Evolutionary conservation across 37 sponge, comb jelly and placozoan species (phyloP), one percentile per base, ranked within the genome.

Genomic region (Theonella swinhoei): DNA sequence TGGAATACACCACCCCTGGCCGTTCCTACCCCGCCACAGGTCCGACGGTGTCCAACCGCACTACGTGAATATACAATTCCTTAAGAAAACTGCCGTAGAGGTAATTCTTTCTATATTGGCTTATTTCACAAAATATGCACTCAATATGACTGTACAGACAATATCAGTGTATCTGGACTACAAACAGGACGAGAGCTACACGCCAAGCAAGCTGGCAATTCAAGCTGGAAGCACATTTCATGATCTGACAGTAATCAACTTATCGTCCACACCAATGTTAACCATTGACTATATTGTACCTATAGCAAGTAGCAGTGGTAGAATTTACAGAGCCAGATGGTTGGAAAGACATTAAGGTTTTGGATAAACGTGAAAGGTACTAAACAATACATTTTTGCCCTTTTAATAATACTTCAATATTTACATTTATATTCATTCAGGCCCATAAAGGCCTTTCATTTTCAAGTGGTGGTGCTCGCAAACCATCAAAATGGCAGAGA

Each of bases 401-500:
- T n/a, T n/a, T n/a, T n/a, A n/a, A n/a, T n/a, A n/a, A n/a, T n/a
- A n/a, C n/a, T n/a, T n/a, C n/a, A n/a, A n/a, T n/a, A n/a, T n/a
- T n/a, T n/a, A n/a, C n/a, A n/a, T n/a, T n/a, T n/a, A n/a, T n/a
- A n/a, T n/a, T n/a, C 25, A 9, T 38, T 7, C 28, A 93, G 93
- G 60, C 83, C 89, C 31, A 62, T 85, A 17, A 88, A 42, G 28
- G 97, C 86, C n/a, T 96, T 96, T 77, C 66, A 90, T 1, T 68
- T 93, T 33, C 94, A 95, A 81, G 70, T 98, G 25, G 80, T 80
- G 22, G 84, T 98, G 2, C 42, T 94, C 20, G 70, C 89, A n/a
- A 98, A 98, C 73, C 99, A 98, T 60, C 99, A 96, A 81, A 98
- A 92, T 79, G 99, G 99, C 3, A 76, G 99, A 36, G 97, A 98